phyloP scores from a whole-genome alignment of 2,888 invertebrate species.

The Chalcis sispes region DNA sequence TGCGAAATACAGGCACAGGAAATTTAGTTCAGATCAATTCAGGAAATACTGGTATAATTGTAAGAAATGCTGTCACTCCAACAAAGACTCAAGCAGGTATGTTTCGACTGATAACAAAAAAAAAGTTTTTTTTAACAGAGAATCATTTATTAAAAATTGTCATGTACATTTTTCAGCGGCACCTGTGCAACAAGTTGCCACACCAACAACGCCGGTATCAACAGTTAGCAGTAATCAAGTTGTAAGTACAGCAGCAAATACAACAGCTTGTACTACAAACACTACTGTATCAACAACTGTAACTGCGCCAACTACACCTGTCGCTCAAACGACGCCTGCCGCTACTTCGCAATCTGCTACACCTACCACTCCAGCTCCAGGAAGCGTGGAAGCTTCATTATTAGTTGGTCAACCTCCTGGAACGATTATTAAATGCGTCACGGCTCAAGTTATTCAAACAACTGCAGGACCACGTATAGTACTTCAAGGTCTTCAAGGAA shows the following conservation, averaged over 20 bases:
- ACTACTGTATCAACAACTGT: constrained; percentile 57
- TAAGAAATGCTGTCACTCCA: constrained; percentile 68
- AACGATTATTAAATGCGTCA: constrained; percentile 91
- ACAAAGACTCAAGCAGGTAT: constrained; percentile 57
- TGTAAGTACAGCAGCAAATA: constrained; percentile 44
- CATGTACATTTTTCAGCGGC: constrained; percentile 6
- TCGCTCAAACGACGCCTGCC: constrained; percentile 68
- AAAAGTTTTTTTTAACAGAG: background rate
- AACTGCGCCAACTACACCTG: constrained; percentile 53
- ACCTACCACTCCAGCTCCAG: constrained; percentile 69
- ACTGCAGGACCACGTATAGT: constrained; percentile 91
- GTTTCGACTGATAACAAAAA: background rate
- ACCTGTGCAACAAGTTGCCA: constrained; percentile 17
- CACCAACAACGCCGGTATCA: constrained; percentile 50
- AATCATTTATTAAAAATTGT: no score
- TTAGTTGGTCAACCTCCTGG: constrained; percentile 89
- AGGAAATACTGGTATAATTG: constrained; percentile 68
- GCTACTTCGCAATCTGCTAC: constrained; percentile 1
- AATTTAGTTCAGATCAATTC: constrained; percentile 81
- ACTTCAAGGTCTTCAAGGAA: constrained; percentile 89
- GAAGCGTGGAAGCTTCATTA: constrained; percentile 83
- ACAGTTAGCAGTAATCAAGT: constrained; percentile 52
- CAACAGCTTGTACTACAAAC: constrained; percentile 62
- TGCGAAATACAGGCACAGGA: constrained; percentile 82
- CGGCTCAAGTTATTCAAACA: constrained; percentile 91